Evolutionary conservation across 2,888 invertebrate genomes (phyloP), one percentile per base, ranked within the genome.

Genomic region (Eulithis prunata): DNA sequence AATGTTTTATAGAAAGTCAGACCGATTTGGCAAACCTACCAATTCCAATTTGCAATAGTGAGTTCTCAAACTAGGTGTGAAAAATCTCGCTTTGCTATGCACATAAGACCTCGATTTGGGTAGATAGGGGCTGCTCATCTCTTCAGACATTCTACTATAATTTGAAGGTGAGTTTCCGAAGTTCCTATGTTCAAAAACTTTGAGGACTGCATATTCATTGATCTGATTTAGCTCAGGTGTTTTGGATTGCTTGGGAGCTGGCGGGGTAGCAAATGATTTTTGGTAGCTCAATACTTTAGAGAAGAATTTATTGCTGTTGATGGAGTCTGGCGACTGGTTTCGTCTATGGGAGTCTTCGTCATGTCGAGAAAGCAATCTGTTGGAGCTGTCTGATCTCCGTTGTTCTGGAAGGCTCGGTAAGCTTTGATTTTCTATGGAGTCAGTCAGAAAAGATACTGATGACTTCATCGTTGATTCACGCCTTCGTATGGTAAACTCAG

Each of bases 401-500:
- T 60, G 54, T 7, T 66, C 46, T 38, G 85, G 82, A 54, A 79
- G 68, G 59, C 75, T 82, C 6, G 85, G 84, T 62, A 86, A 74
- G 66, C 78, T 79, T 56, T 77, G 72, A 66, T 82, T 79, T 64
- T 85, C 85, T 57, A 85, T 83, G 12, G 86, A 84, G 60, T 86
- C 81, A 12, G 81, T 78, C 43, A 62, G 53, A 56, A 62, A 28
- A 12, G 73, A 74, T 13, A 51, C 61, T 12, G 70, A 70, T 72
- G 74, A 74, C 69, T 70, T 74, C 74, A 74, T 72, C 67, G 57
- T 41, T 61, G 57, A 45, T 43, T 47, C 62, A 60, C 60, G 55
- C 65, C 53, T n/a, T 57, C 60, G 49, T 64, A 68, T 64, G 66
- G 66, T 60, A 60, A 70, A 66, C 57, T 5, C 45, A 64, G 52